Evolutionary conservation across 2,888 invertebrate species (phyloP).

Genomic region (Plagodis pulveraria): DNA sequence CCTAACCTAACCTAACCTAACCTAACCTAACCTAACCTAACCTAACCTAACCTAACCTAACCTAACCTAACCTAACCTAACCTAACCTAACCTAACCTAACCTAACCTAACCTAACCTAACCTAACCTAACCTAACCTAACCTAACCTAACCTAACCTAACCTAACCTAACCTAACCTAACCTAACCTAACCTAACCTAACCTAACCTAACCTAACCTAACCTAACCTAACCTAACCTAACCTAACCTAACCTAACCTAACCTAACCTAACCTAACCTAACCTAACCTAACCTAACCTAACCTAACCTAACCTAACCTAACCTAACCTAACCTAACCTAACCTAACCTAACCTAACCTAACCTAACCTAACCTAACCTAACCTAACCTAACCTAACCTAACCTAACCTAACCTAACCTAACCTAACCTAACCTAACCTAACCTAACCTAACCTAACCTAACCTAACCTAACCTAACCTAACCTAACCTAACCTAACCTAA

Average conservation of each 20-base stretch:
- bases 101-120: conserved; percentile 4
- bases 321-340: conserved; percentile 23
- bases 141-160: conserved; percentile 7
- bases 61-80: conserved; percentile 4
- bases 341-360: conserved; percentile 30
- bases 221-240: conserved; percentile 5
- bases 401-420: conserved; percentile 13
- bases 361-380: conserved; percentile 30
- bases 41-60: conserved; percentile 3
- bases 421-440: conserved; percentile 14
- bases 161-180: conserved; percentile 3
- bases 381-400: conserved; percentile 16
- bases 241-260: conserved; percentile 12
- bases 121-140: conserved; percentile 9
- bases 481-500: conserved; percentile 24
- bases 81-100: conserved; percentile 3
- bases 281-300: not conserved
- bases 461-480: conserved; percentile 21
- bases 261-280: conserved; percentile 5
- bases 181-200: conserved; percentile 3
- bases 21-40: conserved; percentile 7
- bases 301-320: conserved; percentile 24
- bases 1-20: conserved; percentile 4
- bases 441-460: conserved; percentile 15
- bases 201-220: conserved; percentile 5